Base-by-base conservation (phyloP, 1,140 invertebrate genomes). In the Metopolophium dirhodum region DNA sequence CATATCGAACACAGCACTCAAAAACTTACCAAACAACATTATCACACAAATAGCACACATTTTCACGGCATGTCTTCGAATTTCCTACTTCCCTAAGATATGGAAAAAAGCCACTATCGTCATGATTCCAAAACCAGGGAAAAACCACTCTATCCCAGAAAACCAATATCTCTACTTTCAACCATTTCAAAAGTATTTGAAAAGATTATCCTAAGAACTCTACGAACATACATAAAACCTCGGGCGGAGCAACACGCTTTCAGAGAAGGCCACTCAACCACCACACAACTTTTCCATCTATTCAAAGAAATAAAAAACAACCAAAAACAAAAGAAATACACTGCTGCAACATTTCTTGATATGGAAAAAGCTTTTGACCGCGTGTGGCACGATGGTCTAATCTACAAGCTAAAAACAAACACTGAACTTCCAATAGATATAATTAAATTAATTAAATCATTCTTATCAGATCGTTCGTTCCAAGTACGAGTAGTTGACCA, bases 351-450 rank as follows among this genome's bases (percentile, higher is more conserved):
- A 0, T 94, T 95, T 35, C 94, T 95, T n/a, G 95, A 96, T 54
- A 94, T 95, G 2, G 94, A 95, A 91, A 95, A 95, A 94, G 95
- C 95, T 0, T 95, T 95, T 83, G 95, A 96, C 83, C 94, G 94
- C 0, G 94, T 95, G 0, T 95, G 95, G 95, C 93, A 95, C 22
- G 91, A 94, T 18, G 95, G 95, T 0, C 93, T 95, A 2, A 82
- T 95, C 1, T 94, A 94, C 35, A 95, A 95, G 94, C 90, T 95
- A 35, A 30, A 51, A 35, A 47, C 30, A 6, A 54, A 89, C 47
- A 54, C 51, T 7, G 20, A 54, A 23, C 51, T 82, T 20, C 49
- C 87, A 51, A 89, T 54, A 35, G 7, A 0, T 22, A 26, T 89
- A 20, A 35, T 35, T 0, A 89, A 54, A 54, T 6, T 89, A 35